A percentile compares a stretch with the other conserved stretches of the same genome.
Conservation (phyloP, 2,797 vertebrate genomes). For the Scomberomorus guttatus region DNA sequence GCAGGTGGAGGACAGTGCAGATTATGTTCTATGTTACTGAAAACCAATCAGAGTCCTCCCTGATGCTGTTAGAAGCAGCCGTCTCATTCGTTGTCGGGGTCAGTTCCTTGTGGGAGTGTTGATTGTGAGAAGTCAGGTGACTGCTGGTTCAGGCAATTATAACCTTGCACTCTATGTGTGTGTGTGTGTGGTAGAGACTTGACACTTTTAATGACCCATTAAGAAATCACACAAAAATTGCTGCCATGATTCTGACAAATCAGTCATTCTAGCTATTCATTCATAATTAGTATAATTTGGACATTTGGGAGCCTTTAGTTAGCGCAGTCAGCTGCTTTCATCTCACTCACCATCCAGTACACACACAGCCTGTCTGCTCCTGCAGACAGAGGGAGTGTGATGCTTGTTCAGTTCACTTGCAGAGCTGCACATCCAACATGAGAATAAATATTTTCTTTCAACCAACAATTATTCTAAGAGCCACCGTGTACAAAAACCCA, state of each 20-base stretch:
- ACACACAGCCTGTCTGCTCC: constrained; percentile 35
- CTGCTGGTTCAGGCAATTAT: constrained; percentile 10
- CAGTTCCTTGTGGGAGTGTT: neutral
- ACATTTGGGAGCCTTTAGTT: neutral
- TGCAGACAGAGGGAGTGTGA: constrained; percentile 25
- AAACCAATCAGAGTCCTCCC: constrained; percentile 40
- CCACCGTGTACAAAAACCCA: constrained; percentile 6
- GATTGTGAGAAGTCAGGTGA: constrained; percentile 20
- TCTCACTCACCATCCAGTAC: constrained; percentile 23
- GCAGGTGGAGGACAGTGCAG: constrained; percentile 27
- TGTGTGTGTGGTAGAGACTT: neutral
- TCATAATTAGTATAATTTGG: constrained; percentile 7
- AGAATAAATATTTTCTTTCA: constrained; percentile 29
- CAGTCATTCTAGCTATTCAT: constrained; percentile 14
- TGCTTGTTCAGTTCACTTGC: constrained; percentile 37
- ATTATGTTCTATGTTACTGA: constrained; percentile 7
- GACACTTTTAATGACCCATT: neutral
- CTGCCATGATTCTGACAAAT: constrained; percentile 8
- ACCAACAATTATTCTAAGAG: constrained; percentile 25
- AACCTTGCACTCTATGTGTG: neutral
- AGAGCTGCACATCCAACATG: neutral
- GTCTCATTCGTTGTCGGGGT: constrained; percentile 24
- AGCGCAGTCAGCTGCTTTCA: neutral
- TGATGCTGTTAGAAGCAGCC: constrained; percentile 48
- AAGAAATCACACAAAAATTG: constrained; percentile 2